Evolutionary conservation across 2,888 invertebrate genomes (phyloP).

Genomic region (Hartigia nigra): DNA sequence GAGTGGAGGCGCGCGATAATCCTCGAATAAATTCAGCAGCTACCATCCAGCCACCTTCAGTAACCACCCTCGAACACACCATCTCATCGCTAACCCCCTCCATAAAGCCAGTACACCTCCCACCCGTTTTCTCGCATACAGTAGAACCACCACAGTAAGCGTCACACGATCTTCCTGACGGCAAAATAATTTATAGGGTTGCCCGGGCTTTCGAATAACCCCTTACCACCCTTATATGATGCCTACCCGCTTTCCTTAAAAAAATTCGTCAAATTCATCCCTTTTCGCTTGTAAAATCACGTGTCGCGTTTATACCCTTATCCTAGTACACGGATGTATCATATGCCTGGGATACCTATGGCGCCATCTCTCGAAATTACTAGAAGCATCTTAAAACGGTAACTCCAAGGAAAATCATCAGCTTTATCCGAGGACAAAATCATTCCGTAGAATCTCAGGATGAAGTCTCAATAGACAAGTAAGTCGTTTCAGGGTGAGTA

Average conservation of each 20-base stretch:
- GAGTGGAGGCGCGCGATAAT: slow-evolving; percentile 45
- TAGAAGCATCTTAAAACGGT: neutral
- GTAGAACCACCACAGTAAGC: neutral
- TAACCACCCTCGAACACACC: neutral
- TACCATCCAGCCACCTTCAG: slow-evolving; percentile 11
- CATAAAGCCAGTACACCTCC: neutral
- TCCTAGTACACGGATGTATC: neutral
- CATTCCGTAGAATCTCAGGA: neutral
- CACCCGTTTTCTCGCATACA: neutral
- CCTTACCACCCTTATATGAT: neutral
- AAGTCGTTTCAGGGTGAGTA: neutral
- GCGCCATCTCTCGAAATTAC: neutral
- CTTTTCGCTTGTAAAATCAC: neutral
- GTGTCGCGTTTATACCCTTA: neutral
- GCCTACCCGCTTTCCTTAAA: neutral
- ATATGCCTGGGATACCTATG: neutral
- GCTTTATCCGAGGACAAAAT: neutral
- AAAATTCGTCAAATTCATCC: neutral
- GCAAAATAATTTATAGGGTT: slow-evolving; percentile 39
- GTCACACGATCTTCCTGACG: slow-evolving; percentile 34
- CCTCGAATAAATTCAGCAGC: slow-evolving; percentile 48
- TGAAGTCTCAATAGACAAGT: neutral
- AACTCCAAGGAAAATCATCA: neutral
- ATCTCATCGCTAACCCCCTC: neutral
- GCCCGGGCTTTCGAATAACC: neutral